These are phyloP conservation scores for Nyctereutes procyonoides DNA, from an alignment of 2,113 vertebrate genomes.

Conservation along the genomic window DNA sequence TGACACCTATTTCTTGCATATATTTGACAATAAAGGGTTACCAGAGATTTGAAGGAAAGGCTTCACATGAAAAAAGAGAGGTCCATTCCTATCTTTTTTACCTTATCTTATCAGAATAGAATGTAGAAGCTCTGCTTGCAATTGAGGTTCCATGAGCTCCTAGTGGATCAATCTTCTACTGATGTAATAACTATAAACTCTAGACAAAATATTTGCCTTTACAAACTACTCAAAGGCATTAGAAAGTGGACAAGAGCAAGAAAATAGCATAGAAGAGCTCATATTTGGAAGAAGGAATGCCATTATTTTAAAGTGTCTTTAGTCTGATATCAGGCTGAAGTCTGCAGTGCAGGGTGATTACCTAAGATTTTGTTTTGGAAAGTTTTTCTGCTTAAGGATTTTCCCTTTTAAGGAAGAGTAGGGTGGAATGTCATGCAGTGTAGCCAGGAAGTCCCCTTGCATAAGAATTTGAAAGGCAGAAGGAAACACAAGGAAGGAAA, in stretches of 20 bases:
- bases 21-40: neutral
- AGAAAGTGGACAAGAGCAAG: neutral
- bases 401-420: neutral
- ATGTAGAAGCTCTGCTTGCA: neutral
- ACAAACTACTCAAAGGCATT: neutral
- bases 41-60: neutral
- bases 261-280: neutral
- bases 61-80: neutral
- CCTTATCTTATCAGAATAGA: neutral
- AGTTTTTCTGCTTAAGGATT: neutral
- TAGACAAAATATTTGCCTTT: neutral
- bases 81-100: too few relatives aligned
- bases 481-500: neutral
- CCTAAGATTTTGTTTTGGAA: neutral
- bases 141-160: neutral
- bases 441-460: neutral
- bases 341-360: neutral
- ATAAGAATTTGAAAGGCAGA: slow-evolving; percentile 26
- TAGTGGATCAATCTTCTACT: neutral
- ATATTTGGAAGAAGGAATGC: neutral
- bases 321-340: neutral
- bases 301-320: neutral
- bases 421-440: neutral
- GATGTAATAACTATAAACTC: neutral
- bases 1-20: neutral